phyloP scores from a whole-genome alignment of 2,888 invertebrate species.

The Ophioninae sp. region DNA sequence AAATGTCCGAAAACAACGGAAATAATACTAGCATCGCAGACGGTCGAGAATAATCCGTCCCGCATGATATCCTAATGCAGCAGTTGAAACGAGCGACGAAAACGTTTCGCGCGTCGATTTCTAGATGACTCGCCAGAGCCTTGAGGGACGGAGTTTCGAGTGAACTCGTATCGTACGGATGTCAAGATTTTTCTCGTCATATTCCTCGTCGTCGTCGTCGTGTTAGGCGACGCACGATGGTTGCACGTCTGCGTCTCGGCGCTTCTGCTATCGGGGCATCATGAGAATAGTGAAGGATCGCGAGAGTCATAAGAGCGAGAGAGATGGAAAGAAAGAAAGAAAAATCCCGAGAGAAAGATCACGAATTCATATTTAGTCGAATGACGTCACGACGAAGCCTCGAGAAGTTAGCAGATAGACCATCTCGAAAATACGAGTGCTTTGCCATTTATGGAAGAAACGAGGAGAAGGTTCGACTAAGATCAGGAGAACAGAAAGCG shows the following conservation, averaged over 20 bases:
- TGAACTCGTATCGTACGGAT: constrained; percentile 8
- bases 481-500: constrained; percentile 71
- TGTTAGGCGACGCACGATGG: constrained; percentile 75
- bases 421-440: constrained; percentile 46
- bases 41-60: constrained; percentile 1
- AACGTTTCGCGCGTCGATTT: constrained; percentile 62
- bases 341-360: background rate
- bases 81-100: constrained; percentile 63
- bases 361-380: constrained; percentile 18
- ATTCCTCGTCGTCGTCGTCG: constrained; percentile 40
- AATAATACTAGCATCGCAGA: background rate
- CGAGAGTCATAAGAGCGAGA: background rate
- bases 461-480: constrained; percentile 76
- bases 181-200: background rate
- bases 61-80: constrained; percentile 49
- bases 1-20: background rate
- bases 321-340: background rate
- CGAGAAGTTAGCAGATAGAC: background rate
- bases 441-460: constrained; percentile 77
- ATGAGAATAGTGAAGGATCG: constrained; percentile 57
- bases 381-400: background rate
- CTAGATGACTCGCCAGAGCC: background rate
- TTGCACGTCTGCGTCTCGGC: constrained; percentile 80
- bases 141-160: background rate
- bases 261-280: constrained; percentile 75